Evolutionary conservation across 2,888 invertebrate species (phyloP).

Genomic region (Plebejus argus): DNA sequence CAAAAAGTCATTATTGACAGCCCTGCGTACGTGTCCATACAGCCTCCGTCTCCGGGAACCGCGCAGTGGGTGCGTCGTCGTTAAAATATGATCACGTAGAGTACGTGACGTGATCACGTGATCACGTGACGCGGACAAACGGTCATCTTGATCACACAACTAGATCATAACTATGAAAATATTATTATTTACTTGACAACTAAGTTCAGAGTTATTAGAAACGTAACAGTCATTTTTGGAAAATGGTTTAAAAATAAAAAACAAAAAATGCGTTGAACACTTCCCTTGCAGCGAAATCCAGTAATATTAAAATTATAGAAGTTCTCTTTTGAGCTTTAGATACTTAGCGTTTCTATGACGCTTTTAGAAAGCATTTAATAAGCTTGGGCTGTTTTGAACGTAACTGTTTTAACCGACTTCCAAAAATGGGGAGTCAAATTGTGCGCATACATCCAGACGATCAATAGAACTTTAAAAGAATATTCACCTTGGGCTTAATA

Average conservation of each 20-base stretch:
- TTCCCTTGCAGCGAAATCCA: too few relatives aligned
- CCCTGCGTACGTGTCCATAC: conserved; percentile 54
- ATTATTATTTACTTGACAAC: neutral
- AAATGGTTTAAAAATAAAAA: too few relatives aligned
- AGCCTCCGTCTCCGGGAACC: conserved; percentile 48
- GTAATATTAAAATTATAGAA: too few relatives aligned
- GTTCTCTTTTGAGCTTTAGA: too few relatives aligned
- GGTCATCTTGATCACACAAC: neutral
- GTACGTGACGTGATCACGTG: conserved; percentile 45
- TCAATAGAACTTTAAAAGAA: too few relatives aligned
- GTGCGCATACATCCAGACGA: too few relatives aligned
- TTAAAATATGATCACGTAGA: conserved; percentile 59
- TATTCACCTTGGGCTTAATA: neutral
- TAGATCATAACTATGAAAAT: neutral
- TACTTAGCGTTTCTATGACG: too few relatives aligned
- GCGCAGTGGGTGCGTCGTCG: conserved; percentile 57
- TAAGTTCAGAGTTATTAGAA: neutral
- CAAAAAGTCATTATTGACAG: neutral
- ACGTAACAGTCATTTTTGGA: neutral
- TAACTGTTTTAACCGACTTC: too few relatives aligned
- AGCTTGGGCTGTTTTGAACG: too few relatives aligned
- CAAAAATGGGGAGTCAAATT: too few relatives aligned
- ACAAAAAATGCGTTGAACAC: too few relatives aligned
- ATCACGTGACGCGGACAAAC: neutral
- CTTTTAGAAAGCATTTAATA: too few relatives aligned